A percentile compares a stretch with the other conserved stretches of the same genome.
Evolutionary conservation across 1,140 invertebrate species (phyloP).

Genomic region (Artemia franciscana): DNA sequence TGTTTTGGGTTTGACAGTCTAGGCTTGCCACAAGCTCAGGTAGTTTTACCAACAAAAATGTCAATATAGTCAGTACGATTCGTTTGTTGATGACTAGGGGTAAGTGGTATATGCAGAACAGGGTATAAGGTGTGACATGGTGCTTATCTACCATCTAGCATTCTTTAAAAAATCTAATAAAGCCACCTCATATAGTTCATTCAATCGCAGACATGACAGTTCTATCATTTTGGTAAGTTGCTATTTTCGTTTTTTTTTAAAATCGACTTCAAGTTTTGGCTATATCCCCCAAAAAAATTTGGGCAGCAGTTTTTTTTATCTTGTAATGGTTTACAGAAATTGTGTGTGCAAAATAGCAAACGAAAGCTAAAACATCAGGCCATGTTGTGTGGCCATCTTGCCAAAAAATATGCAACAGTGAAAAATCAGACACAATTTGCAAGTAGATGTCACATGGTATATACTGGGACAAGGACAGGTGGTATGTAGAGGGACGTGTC

Average conservation of each 20-base stretch:
- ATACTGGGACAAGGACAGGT: neutral
- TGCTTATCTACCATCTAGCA: neutral
- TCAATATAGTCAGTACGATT: too few species aligned
- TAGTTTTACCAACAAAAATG: too few species aligned
- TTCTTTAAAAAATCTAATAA: neutral
- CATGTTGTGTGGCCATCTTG: neutral
- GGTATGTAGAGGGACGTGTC: neutral
- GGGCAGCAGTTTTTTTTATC: neutral
- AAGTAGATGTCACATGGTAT: neutral
- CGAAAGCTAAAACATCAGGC: neutral
- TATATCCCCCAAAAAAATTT: neutral
- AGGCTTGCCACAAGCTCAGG: too few species aligned
- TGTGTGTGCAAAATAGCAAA: neutral
- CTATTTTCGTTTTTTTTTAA: neutral
- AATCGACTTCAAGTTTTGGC: neutral
- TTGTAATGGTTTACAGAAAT: neutral
- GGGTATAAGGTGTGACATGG: neutral
- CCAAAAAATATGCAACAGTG: neutral
- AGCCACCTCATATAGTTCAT: neutral
- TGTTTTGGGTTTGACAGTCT: too few species aligned
- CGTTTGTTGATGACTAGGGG: neutral
- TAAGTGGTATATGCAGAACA: neutral
- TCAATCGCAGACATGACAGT: neutral
- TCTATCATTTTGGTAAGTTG: neutral
- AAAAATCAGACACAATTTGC: neutral